Base-by-base conservation (phyloP, 2,888 invertebrate species). In the Zaprionus lineosus region DNA sequence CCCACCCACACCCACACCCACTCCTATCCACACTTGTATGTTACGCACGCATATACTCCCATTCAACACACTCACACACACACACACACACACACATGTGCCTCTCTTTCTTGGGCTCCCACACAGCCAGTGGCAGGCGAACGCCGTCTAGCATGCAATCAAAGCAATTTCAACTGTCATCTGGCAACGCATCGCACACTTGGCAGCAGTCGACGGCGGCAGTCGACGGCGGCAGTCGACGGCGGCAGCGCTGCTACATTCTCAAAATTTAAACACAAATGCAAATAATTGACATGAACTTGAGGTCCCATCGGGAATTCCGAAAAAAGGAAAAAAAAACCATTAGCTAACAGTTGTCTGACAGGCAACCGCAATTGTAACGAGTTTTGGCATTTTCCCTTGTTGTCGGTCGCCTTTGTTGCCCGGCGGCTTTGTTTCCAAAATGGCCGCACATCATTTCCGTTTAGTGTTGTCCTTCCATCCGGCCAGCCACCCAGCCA, bases 201-300 rank as follows among this genome's bases (percentile, higher is more conserved):
- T 37, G 43, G 26, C 47, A 8, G 0, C 16, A 11, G 9, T 19
- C 12, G 19, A 12, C n/a, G 1, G 31, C 2, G 16, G 16, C 36
- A 36, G 16, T 16, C n/a, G n/a, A 16, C 36, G 16, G 16, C 8
- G 15, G 16, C 36, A 36, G 15, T 3, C 34, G 12, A 14, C 14
- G 21, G n/a, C 28, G 12, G 40, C 33, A 18, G 15, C 36, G 41
- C 44, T 59, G 66, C 61, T 67, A 50, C 56, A 66, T 72, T 56
- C n/a, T n/a, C n/a, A n/a, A 50, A 52, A 55, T 46, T 33, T 26
- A 44, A 56, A 39, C 52, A 60, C 16, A 65, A 74, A 79, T 83
- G 77, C 84, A 77, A 83, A 83, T 77, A 77, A 83, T 83, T 83
- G 84, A 75, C 76, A 65, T 76, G 53, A 37, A 67, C 61, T 66